phyloP scores from a whole-genome alignment of 2,113 vertebrate species.

The Mus pahari region DNA sequence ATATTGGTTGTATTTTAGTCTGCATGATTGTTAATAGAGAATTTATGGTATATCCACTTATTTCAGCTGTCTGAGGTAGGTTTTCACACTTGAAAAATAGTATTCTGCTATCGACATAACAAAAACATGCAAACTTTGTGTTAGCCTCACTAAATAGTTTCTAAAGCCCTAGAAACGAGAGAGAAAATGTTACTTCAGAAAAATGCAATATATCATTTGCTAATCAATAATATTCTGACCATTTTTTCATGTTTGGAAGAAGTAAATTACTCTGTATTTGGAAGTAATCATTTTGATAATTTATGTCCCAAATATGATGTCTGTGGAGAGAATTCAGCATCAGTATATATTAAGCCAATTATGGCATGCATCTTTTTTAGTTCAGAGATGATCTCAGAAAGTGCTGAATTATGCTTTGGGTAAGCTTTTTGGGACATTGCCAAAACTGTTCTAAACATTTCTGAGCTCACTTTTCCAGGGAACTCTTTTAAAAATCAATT shows the following conservation, averaged over 20 bases:
- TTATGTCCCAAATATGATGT: constrained; percentile 69
- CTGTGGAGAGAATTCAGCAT: constrained; percentile 76
- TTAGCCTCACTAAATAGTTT: neutral
- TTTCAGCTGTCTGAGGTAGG: constrained; percentile 77
- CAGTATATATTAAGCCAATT: constrained; percentile 82
- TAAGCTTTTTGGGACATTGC: constrained; percentile 88
- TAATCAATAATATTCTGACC: neutral
- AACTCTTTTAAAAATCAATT: constrained; percentile 91
- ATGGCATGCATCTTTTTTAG: constrained; percentile 80
- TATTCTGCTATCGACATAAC: constrained; percentile 61
- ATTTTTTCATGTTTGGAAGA: neutral
- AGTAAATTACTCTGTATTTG: neutral
- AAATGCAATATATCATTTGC: neutral
- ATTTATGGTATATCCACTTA: constrained; percentile 83
- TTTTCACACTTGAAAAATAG: constrained; percentile 73
- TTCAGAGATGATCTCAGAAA: constrained; percentile 81
- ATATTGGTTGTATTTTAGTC: constrained; percentile 93
- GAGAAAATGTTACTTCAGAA: neutral
- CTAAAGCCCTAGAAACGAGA: constrained; percentile 62
- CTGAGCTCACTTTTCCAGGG: constrained; percentile 86
- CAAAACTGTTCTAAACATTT: constrained; percentile 89
- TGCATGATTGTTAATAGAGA: constrained; percentile 86
- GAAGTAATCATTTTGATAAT: constrained; percentile 77
- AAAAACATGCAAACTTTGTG: neutral
- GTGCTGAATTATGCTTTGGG: constrained; percentile 85